Evolutionary conservation across 2,888 invertebrate genomes (phyloP).

Genomic region (Erebia epiphron): DNA sequence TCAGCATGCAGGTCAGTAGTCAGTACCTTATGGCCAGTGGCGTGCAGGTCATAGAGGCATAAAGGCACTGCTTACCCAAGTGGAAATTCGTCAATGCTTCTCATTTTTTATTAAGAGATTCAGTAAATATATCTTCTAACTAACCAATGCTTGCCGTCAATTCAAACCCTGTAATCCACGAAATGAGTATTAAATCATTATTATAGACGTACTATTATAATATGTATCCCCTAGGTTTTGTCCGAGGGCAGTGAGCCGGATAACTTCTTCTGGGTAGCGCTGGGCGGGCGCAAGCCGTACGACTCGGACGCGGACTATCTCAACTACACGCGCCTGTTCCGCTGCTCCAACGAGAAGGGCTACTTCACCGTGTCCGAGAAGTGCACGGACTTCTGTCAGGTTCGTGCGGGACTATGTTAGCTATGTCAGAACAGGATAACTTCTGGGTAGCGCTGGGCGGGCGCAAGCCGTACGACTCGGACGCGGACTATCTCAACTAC

Average conservation of each 20-base stretch:
- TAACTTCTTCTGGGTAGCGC: conserved; percentile 99
- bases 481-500: conserved; percentile 95
- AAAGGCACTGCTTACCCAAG: too few relatives aligned
- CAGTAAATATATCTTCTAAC: too few relatives aligned
- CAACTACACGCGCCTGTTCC: conserved; percentile 95
- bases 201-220: background rate
- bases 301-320: conserved; percentile 95
- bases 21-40: too few relatives aligned
- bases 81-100: too few relatives aligned
- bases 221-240: conserved; percentile 83
- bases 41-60: too few relatives aligned
- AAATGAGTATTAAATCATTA: too few relatives aligned
- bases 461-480: conserved; percentile 92
- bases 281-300: conserved; percentile 95
- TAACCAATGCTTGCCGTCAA: too few relatives aligned
- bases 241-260: conserved; percentile 98
- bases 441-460: conserved; percentile 54
- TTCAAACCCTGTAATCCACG: too few relatives aligned
- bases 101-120: too few relatives aligned
- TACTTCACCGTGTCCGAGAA: conserved; percentile 99
- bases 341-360: conserved; percentile 99
- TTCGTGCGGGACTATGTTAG: conserved; percentile 53
- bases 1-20: conserved; percentile 86
- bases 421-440: too few relatives aligned
- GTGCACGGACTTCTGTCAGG: conserved; percentile 98